Evolutionary conservation across 2,888 invertebrate genomes (phyloP), one percentile per base, ranked within the genome.

Genomic region (Chalcosyrphus nemorum): DNA sequence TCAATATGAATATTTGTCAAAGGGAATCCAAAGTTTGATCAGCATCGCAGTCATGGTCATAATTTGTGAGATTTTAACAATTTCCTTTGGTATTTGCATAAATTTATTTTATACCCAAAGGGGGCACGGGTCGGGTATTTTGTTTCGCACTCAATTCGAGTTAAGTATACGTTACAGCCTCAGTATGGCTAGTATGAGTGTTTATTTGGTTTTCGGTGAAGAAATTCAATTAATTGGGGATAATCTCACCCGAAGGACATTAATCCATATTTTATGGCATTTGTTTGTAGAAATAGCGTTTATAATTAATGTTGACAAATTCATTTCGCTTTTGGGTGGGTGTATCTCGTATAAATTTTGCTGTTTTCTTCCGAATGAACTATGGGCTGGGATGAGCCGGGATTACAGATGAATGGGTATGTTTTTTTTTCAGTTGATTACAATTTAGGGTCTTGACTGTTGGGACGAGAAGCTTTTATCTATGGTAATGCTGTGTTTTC

Each of bases 1-100:
- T 70, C 75, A 81, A 81, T 81, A 54, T 4, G 63, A 50, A 65
- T 76, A 70, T 76, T 76, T 76, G 63, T 76, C 81, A 81, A 76
- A 70, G 32, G 70, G 76, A 70, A 75, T 81, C 66, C 50, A 54
- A n/a, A 17, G 56, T 61, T 61, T 77, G 52, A 70, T 77, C 70
- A 63, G 70, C 70, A 38, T 74, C 66, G 50, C 24, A 70, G 63
- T 35, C 41, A 45, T 27, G 56, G 65, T 56, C 65, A 74, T 74
- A 45, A 74, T 38, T 74, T 74, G 45, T 27, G 65, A 65, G 74
- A 74, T 74, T 74, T 74, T 17, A 38, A 74, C 56, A 74, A 74
- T 65, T 63, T 56, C n/a, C 45, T 15, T 35, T 15, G 74, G 56
- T 19, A 74, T 74, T 65, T 65, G 56, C 63, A 74, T 74, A 74